Percentiles rank a stretch among this genome's conserved stretches.
Conservation (phyloP, 2,797 vertebrate species). For the Yasuhikotakia modesta region DNA sequence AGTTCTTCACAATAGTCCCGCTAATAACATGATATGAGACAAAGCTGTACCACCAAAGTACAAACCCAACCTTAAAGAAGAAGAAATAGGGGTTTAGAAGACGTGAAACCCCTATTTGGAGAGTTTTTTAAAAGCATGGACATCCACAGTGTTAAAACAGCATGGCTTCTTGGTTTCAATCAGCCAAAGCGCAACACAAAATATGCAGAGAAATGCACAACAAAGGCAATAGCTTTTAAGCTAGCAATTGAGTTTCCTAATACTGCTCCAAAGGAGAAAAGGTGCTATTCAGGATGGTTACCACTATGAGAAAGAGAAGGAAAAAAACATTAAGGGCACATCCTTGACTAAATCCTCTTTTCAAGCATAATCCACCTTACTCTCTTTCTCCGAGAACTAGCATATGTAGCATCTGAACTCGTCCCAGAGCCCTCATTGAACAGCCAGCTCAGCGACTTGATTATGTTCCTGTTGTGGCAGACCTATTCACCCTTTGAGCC, state of each 20-base stretch:
- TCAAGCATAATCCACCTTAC: constrained; percentile 97
- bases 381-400: constrained; percentile 96
- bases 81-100: constrained; percentile 87
- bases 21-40: constrained; percentile 93
- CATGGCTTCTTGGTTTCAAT: constrained; percentile 88
- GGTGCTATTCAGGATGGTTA: constrained; percentile 91
- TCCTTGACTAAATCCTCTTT: constrained; percentile 99
- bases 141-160: constrained; percentile 87
- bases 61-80: constrained; percentile 92
- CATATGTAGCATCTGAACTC: constrained; percentile 98
- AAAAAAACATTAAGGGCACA: constrained; percentile 91
- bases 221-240: constrained; percentile 96
- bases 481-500: constrained; percentile 85
- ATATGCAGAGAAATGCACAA: constrained; percentile 93
- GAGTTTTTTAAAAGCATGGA: constrained; percentile 85
- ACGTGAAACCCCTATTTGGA: constrained; percentile 81
- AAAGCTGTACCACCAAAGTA: constrained; percentile 79
- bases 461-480: constrained; percentile 92
- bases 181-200: constrained; percentile 85
- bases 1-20: constrained; percentile 84
- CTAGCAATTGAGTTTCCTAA: constrained; percentile 92
- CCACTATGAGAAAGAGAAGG: constrained; percentile 68
- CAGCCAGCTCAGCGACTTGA: constrained; percentile 86
- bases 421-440: constrained; percentile 90
- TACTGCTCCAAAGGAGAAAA: constrained; percentile 90